Base-by-base conservation (phyloP, 2,797 vertebrate species). In the Chaenodraco wilsoni region DNA sequence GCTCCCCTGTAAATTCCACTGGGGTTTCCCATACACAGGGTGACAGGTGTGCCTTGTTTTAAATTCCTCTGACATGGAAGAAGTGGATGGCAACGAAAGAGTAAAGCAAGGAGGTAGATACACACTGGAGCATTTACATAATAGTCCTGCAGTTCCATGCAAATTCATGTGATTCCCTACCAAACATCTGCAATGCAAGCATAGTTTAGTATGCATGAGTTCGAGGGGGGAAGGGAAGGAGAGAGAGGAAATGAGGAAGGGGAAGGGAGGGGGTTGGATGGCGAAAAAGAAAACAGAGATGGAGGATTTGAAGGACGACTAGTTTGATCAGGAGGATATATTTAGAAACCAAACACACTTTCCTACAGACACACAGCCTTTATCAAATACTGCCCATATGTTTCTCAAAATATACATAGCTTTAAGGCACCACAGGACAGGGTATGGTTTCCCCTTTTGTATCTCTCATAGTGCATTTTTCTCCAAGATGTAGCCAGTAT, bases 101-200 rank as follows among this genome's bases (percentile, higher is more conserved):
- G 82, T 59, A 76, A 85, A 68, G 72, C 78, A 64, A 65, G 65
- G 61, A 74, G 74, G 85, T 83, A 65, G 72, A 81, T 67, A 82
- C 61, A 79, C 79, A 78, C 74, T 68, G 71, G 57, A 46, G 49
- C 80, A 92, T 94, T 93, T 93, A 87, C 93, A 93, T 93, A 93
- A 92, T 90, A 87, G 90, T 87, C 76, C 85, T 86, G 89, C 91
- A 89, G 92, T 91, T 91, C 82, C 90, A 94, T 94, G 91, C 91
- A 93, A 94, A 94, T 94, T 86, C 87, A 92, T 92, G 89, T 87
- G 78, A 92, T 93, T 93, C 84, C 79, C 80, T 21, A 80, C 76
- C 81, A 87, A 90, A 90, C 90, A 91, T 91, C 87, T 90, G 88
- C 93, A 92, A 83, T 86, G 89, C 88, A 89, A 93, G 91, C 91